Evolutionary conservation across 2,888 invertebrate species (phyloP), one percentile per base, ranked within the genome.

Genomic region (Tuta absoluta): DNA sequence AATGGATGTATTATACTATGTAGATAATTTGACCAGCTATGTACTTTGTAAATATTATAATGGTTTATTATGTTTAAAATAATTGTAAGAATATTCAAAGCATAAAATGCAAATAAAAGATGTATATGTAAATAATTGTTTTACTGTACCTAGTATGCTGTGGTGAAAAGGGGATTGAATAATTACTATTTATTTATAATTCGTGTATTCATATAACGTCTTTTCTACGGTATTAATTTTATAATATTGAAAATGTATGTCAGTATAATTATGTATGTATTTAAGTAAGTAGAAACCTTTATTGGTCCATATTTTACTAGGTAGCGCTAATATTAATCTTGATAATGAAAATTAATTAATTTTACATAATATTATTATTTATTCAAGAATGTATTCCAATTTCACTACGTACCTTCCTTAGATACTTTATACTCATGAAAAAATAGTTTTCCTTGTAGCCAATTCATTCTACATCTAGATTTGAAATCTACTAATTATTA

Each of bases 1-100:
- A 49, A 67, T 23, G 69, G 68, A n/a, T 33, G 14, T 56, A 56
- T 56, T n/a, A 3, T 2, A 24, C 28, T 56, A 24, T 56, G 33
- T 33, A 56, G 24, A 56, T 28, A 56, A 24, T 56, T 12, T 53
- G 51, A n/a, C n/a, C n/a, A n/a, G n/a, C n/a, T 53, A 11, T 2
- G 17, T 48, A 7, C 2, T 48, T 51, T 51, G 19, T 19, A 21
- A 51, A 51, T 21, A 48, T 48, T 10, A 19, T 19, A 48, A 19
- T 45, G 45, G 1, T n/a, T 8, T 33, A 8, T 38, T 41, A 41
- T 41, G 41, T 41, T n/a, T n/a, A 41, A 14, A 3, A 41, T 41
- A 14, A 8, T 14, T 41, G 41, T 41, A n/a, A 41, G n/a, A 41
- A 12, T 41, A 41, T 41, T 33, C 14, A 23, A n/a, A 56, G 28